phyloP scores from a whole-genome alignment of 2,888 invertebrate genomes.

The Cheilosia vulpina region DNA sequence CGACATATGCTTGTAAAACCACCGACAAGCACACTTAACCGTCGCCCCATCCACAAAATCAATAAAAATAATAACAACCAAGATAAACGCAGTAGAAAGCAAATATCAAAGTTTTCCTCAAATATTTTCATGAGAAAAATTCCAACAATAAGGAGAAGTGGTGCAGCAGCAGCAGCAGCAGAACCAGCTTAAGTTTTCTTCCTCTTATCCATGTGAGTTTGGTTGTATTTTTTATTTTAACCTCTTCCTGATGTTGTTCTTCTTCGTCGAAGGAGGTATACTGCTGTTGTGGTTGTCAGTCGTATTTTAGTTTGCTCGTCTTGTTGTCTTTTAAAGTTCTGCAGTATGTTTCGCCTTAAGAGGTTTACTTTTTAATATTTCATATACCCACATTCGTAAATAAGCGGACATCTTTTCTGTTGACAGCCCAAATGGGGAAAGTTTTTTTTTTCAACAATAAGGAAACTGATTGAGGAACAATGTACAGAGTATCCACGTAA shows the following conservation, averaged over 20 bases:
- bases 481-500: too few species aligned
- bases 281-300: too few species aligned
- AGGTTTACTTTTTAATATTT: constrained; percentile 49
- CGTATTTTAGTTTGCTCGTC: constrained; percentile 3
- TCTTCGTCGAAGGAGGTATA: constrained; percentile 14
- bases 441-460: too few species aligned
- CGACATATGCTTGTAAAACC: constrained; percentile 63
- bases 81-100: constrained; percentile 63
- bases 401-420: background rate
- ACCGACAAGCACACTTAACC: constrained; percentile 30
- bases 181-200: constrained; percentile 25
- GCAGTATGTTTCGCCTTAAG: constrained; percentile 53
- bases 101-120: constrained; percentile 68
- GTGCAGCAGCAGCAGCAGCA: constrained; percentile 15
- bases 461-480: too few species aligned
- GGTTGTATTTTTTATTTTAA: constrained; percentile 1
- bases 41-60: constrained; percentile 46
- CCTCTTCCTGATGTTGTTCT: constrained; percentile 7
- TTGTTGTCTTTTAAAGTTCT: constrained; percentile 49
- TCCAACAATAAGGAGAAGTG: constrained; percentile 35
- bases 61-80: constrained; percentile 72
- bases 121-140: constrained; percentile 72
- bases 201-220: constrained; percentile 49
- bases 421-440: background rate
- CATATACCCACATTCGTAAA: background rate